Evolutionary conservation across 2,797 vertebrate genomes (phyloP), one percentile per base, ranked within the genome.

Genomic region (Lateolabrax maculatus): DNA sequence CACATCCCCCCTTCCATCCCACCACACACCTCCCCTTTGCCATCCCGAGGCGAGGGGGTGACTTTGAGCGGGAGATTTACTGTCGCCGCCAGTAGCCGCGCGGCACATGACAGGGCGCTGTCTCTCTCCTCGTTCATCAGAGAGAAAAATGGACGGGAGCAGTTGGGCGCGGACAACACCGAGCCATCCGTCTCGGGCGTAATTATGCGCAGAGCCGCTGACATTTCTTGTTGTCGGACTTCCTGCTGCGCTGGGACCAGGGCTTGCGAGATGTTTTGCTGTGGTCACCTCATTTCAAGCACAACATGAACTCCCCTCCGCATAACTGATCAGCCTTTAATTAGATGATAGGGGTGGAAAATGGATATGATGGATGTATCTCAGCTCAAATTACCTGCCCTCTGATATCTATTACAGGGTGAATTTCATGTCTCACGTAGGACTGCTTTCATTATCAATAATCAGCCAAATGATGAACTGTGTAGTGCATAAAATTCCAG

Each of bases 61-160:
- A 91, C 92, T 90, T 83, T 91, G 90, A 93, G 82, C 49, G 11
- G 80, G 82, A 92, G 92, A 94, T 94, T 93, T 92, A 93, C 81
- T 64, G 74, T 81, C 63, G 81, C 63, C 71, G 69, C 86, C 74
- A 39, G 80, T 72, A 68, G 85, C 79, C 6, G 81, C 19, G 66
- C 69, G 6, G 52, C 74, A 76, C 89, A 93, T 92, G 91, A 93
- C 92, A 91, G 90, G 89, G 77, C 60, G 86, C 88, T 83, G 86
- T 93, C 90, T 73, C 72, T 71, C 83, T 74, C 81, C 69, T 91
- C 86, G 52, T 94, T 92, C 89, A 91, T 94, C 92, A 93, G 71
- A 36, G 63, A 89, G 88, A 94, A 84, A 93, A 94, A 94, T 93
- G 87, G 87, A 89, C 57, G 34, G 63, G 79, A 88, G 84, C 79